A percentile compares a stretch with the other conserved stretches of the same genome.
Evolutionary conservation across 2,113 vertebrate species (phyloP).

Genomic region (Periophthalmodon schlosseri): DNA sequence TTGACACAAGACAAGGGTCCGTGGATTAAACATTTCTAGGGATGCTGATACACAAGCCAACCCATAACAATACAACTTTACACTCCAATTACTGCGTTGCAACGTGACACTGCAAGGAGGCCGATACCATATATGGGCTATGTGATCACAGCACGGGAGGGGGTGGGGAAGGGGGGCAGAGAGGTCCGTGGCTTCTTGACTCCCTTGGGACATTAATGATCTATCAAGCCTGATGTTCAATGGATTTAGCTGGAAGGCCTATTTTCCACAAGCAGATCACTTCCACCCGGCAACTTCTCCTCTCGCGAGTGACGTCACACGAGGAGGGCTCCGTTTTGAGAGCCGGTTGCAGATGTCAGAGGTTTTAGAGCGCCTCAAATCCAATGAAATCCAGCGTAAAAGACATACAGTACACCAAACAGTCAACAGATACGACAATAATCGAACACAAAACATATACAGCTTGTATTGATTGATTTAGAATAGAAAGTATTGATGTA

Average conservation of each 20-base stretch:
- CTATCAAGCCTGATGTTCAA: slow-evolving; percentile 50
- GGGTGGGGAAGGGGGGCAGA: not conserved
- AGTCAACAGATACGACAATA: too few species aligned
- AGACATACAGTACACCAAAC: not conserved
- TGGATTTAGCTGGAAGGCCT: slow-evolving; percentile 30
- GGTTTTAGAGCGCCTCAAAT: slow-evolving; percentile 6
- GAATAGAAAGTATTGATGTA: not conserved
- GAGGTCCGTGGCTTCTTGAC: slow-evolving; percentile 34
- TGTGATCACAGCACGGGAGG: slow-evolving; percentile 43
- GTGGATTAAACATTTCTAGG: slow-evolving; percentile 50
- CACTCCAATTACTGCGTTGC: slow-evolving; percentile 57
- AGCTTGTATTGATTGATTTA: not conserved
- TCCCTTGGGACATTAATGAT: slow-evolving; percentile 41
- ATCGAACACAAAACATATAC: not conserved
- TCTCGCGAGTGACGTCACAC: slow-evolving; percentile 7
- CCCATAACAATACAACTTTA: slow-evolving; percentile 54
- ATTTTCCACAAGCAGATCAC: slow-evolving; percentile 39
- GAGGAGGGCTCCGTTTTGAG: slow-evolving; percentile 6
- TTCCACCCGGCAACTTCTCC: slow-evolving; percentile 36
- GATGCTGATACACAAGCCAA: slow-evolving; percentile 27
- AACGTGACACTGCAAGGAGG: slow-evolving; percentile 59
- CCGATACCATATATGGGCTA: slow-evolving; percentile 61
- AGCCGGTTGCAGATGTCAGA: slow-evolving; percentile 33
- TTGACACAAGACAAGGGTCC: slow-evolving; percentile 37
- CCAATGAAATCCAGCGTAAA: slow-evolving; percentile 2